Percentiles rank a stretch among this genome's conserved stretches.
Conservation (phyloP, 2,888 invertebrate species). For the Philopedon plagiatum region DNA sequence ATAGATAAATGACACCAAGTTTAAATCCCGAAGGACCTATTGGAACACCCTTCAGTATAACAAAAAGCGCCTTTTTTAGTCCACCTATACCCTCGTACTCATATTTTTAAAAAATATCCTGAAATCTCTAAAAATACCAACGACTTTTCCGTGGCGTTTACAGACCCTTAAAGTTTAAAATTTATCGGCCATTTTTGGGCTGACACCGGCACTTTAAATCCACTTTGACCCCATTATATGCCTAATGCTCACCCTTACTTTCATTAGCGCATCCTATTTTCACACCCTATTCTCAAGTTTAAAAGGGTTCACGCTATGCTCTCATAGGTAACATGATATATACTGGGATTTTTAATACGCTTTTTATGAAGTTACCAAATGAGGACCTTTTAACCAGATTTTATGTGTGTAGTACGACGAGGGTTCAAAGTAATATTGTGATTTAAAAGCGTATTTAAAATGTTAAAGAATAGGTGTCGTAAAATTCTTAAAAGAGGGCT, state of each 20-base stretch:
- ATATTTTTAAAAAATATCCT: slow-evolving; percentile 12
- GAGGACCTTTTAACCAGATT: slow-evolving; percentile 3
- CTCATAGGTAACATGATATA: slow-evolving; percentile 42
- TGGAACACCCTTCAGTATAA: no score
- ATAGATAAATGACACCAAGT: no score
- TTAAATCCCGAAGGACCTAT: no score
- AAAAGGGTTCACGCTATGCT: slow-evolving; percentile 45
- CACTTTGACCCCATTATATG: slow-evolving; percentile 52
- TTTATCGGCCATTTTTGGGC: slow-evolving; percentile 48
- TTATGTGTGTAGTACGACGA: neutral
- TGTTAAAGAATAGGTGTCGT: neutral
- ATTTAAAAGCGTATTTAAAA: neutral
- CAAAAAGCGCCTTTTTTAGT: no score
- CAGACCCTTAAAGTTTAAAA: slow-evolving; percentile 45
- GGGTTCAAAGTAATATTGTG: neutral
- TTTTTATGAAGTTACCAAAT: slow-evolving; percentile 18
- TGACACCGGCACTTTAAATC: slow-evolving; percentile 50
- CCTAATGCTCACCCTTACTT: slow-evolving; percentile 52
- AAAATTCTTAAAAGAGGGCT: neutral
- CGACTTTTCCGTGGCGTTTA: slow-evolving; percentile 28
- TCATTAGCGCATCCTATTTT: slow-evolving; percentile 52
- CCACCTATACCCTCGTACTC: neutral
- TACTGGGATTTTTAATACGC: slow-evolving; percentile 22
- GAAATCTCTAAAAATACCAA: slow-evolving; percentile 42
- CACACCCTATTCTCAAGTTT: slow-evolving; percentile 47